These are phyloP conservation scores for Meles meles DNA, from an alignment of 2,113 vertebrate species.

Conservation along the genomic window DNA sequence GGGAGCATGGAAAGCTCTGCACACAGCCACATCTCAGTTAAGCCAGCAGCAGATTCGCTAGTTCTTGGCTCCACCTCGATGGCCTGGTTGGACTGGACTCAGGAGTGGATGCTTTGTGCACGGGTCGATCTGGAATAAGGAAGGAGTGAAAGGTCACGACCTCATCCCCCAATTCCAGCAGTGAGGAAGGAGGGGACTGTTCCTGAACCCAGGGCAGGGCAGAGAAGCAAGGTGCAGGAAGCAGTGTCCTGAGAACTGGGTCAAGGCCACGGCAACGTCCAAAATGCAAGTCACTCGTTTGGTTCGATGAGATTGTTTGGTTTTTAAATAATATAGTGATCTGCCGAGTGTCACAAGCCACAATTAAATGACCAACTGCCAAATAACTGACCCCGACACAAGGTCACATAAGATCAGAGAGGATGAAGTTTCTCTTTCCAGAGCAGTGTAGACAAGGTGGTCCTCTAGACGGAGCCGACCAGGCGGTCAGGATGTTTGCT, in stretches of 20 bases:
- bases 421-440: neutral
- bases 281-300: neutral
- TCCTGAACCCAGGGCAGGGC: neutral
- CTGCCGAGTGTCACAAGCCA: neutral
- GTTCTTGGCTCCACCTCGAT: neutral
- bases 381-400: neutral
- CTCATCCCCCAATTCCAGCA: neutral
- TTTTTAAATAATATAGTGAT: neutral
- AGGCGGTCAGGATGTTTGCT: neutral
- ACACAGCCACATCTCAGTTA: neutral
- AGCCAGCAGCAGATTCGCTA: neutral
- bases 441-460: neutral
- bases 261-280: neutral
- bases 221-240: neutral
- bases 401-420: neutral
- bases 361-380: neutral
- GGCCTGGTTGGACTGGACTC: neutral
- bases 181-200: no score
- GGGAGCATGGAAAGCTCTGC: neutral
- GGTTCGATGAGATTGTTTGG: neutral
- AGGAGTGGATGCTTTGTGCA: neutral
- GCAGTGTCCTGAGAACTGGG: neutral
- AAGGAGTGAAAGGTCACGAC: neutral
- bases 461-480: neutral
- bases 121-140: neutral